phyloP scores from a whole-genome alignment of 2,113 vertebrate genomes.

The Delphinus delphis region DNA sequence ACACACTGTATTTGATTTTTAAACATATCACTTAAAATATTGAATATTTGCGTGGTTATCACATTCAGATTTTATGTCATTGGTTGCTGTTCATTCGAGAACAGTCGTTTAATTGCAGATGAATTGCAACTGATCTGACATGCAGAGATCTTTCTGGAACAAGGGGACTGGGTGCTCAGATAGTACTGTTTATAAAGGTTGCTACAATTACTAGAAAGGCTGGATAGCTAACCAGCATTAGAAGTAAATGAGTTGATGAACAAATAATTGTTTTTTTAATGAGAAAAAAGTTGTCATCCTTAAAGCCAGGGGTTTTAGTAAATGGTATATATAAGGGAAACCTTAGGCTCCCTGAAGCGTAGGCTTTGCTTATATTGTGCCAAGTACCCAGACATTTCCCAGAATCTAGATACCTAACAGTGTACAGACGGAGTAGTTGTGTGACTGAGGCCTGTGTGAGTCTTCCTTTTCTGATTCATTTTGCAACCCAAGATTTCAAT shows the following conservation, averaged over 20 bases:
- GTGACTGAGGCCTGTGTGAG: neutral
- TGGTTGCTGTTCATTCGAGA: conserved; percentile 51
- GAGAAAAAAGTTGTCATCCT: conserved; percentile 12
- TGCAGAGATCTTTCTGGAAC: conserved; percentile 54
- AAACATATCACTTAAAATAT: neutral
- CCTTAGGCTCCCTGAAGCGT: neutral
- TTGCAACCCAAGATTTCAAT: neutral
- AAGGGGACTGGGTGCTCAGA: conserved; percentile 50
- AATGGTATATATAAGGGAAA: neutral
- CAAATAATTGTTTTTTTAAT: conserved; percentile 8
- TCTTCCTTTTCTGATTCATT: neutral
- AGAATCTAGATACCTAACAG: neutral
- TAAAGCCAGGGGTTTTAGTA: neutral
- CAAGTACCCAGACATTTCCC: neutral
- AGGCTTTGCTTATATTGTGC: neutral
- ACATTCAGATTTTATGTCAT: conserved; percentile 56
- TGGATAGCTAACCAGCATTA: conserved; percentile 26
- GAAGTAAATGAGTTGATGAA: neutral
- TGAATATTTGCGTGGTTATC: conserved; percentile 25
- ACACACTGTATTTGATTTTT: conserved; percentile 31
- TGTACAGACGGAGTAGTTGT: neutral
- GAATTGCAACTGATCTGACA: conserved; percentile 47
- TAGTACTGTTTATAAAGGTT: conserved; percentile 55
- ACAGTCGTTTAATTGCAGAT: conserved; percentile 67
- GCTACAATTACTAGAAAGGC: neutral